phyloP scores from a whole-genome alignment of 2,797 vertebrate species.

The Botia almorhae region DNA sequence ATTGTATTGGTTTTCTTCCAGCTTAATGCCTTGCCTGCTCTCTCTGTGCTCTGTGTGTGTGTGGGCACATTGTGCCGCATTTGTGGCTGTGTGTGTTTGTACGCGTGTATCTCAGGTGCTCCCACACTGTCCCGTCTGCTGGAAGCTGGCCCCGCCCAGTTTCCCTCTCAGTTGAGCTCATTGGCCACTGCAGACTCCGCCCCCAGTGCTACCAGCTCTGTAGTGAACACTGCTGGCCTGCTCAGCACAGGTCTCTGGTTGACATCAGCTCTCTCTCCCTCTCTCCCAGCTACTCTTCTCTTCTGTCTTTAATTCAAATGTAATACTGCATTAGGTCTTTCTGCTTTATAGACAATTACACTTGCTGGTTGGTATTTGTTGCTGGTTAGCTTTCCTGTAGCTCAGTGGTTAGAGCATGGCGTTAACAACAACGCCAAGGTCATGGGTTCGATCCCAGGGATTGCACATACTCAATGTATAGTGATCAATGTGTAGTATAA shows the following conservation, averaged over 20 bases:
- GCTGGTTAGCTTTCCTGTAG: too few species aligned
- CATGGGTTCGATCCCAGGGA: too few species aligned
- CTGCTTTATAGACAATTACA: neutral
- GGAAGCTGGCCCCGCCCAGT: constrained; percentile 92
- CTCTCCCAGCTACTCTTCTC: neutral
- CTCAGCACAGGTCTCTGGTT: constrained; percentile 68
- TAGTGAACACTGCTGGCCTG: constrained; percentile 76
- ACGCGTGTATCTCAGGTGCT: constrained; percentile 82
- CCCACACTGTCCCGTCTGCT: constrained; percentile 97
- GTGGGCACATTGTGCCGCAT: constrained; percentile 12
- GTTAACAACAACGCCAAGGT: too few species aligned
- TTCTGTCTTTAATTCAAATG: neutral
- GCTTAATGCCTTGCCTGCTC: constrained; percentile 28
- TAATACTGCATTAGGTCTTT: neutral
- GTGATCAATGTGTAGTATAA: too few species aligned
- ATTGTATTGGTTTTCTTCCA: constrained; percentile 7
- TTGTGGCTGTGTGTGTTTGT: constrained; percentile 67
- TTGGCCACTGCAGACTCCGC: constrained; percentile 78
- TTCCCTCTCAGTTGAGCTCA: constrained; percentile 89
- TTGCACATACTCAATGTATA: too few species aligned
- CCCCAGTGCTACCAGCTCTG: constrained; percentile 74
- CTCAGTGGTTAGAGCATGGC: too few species aligned
- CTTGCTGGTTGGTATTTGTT: neutral
- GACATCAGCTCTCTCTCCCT: neutral
- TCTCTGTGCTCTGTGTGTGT: constrained; percentile 39